Conservation (phyloP, 2,797 vertebrate genomes). For the Intellagama lesueurii region DNA sequence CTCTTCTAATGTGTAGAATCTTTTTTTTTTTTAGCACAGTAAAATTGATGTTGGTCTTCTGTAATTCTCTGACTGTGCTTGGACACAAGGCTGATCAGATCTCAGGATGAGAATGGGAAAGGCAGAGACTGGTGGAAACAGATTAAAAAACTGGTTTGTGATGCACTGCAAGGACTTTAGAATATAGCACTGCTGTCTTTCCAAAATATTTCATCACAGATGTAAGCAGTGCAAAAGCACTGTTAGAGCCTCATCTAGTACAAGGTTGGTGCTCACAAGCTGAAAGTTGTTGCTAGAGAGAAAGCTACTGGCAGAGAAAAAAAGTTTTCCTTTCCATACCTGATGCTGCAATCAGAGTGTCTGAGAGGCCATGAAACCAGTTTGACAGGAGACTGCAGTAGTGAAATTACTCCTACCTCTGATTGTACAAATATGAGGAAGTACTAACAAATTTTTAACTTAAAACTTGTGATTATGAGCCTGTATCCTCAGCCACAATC, state of each 20-base stretch:
- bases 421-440: constrained; percentile 28
- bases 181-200: neutral
- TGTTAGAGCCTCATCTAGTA: neutral
- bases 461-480: neutral
- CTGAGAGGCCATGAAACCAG: constrained; percentile 7
- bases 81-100: constrained; percentile 12
- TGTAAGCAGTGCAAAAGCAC: constrained; percentile 1
- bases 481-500: neutral
- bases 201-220: neutral
- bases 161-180: neutral
- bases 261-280: neutral
- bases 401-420: neutral
- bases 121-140: constrained; percentile 2
- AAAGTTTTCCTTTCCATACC: neutral
- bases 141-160: constrained; percentile 8
- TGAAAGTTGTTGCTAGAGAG: neutral
- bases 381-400: constrained; percentile 2
- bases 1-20: neutral
- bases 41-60: neutral
- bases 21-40: neutral
- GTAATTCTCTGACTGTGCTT: constrained; percentile 7
- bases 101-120: neutral
- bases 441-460: neutral
- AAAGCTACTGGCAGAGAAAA: neutral
- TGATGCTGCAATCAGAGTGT: neutral